Base-by-base conservation (phyloP, 2,888 invertebrate genomes). In the Drosophila merina region DNA sequence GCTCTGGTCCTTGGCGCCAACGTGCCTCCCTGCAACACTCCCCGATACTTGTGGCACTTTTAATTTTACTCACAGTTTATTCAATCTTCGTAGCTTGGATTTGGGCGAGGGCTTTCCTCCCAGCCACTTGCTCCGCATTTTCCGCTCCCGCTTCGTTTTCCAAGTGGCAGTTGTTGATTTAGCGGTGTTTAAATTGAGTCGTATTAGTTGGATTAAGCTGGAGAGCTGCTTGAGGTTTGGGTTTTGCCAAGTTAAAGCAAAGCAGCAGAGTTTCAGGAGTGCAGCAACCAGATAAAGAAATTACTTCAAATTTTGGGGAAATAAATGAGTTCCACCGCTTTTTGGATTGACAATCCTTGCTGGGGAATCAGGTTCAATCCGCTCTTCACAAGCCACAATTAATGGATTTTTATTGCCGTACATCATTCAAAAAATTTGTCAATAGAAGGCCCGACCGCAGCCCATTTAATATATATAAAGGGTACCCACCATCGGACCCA, bases 31-130 rank as follows among this genome's bases (percentile, higher is more conserved):
- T 20, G 20, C 20, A 20, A 20, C 20, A n/a, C 0, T n/a, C 40
- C 30, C 14, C 30, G 47, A 49, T 71, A 57, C 68, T 69, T 80
- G 70, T 74, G 78, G 68, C 82, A 82, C 83, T 82, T 86, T 85
- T 87, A 85, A 85, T 82, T 85, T 82, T 79, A 78, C 81, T 77
- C 80, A 66, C 74, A 83, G 86, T 86, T 89, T 89, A 85, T 89
- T 90, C 90, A 90, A 89, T 90, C 88, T 90, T 88, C 85, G 86
- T 79, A 85, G 88, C 89, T 87, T 83, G 73, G 51, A 77, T 69
- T 76, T 38, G 58, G 12, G 36, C 28, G 48, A 59, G 58, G 71
- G 51, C 58, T 70, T 72, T 10, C 38, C 55, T 10, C 38, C 55
- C 28, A 50, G 51, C 31, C 26, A 36, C 57, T 59, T 55, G 25